These are phyloP conservation scores for Drosophila leontia DNA, from an alignment of 1,140 invertebrate species.

Conservation along the genomic window DNA sequence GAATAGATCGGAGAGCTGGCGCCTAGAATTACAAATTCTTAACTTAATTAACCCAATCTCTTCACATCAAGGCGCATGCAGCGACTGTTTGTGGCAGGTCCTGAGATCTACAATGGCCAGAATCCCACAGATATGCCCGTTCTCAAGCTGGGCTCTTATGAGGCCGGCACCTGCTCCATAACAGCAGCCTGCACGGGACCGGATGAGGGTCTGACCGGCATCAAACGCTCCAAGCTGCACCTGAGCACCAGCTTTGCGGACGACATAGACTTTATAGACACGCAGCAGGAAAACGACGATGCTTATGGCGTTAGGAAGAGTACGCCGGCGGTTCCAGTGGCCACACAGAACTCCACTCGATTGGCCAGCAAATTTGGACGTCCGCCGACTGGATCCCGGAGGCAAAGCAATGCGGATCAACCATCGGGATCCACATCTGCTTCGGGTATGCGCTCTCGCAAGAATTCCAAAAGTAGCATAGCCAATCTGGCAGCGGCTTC, in stretches of 20 bases:
- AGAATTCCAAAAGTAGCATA: conserved; percentile 78
- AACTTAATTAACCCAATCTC: background rate
- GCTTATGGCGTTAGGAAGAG: conserved; percentile 85
- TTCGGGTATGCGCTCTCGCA: conserved; percentile 75
- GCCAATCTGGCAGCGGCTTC: conserved; percentile 33
- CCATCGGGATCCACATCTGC: conserved; percentile 11
- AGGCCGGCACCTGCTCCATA: conserved; percentile 86
- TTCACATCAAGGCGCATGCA: conserved; percentile 66
- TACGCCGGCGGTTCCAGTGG: conserved; percentile 36
- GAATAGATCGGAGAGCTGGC: background rate
- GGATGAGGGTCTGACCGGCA: conserved; percentile 90
- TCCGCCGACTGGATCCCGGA: conserved; percentile 30
- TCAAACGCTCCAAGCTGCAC: conserved; percentile 89
- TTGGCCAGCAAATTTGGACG: conserved; percentile 65
- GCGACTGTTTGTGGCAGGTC: conserved; percentile 80
- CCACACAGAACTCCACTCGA: conserved; percentile 49
- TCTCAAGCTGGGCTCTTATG: conserved; percentile 86
- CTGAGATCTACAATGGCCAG: conserved; percentile 88
- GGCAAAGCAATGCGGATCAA: conserved; percentile 70
- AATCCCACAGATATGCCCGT: conserved; percentile 89
- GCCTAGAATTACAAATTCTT: background rate
- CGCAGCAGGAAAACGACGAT: conserved; percentile 87
- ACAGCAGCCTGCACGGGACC: conserved; percentile 91
- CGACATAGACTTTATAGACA: conserved; percentile 92
- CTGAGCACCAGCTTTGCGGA: conserved; percentile 87